These are phyloP conservation scores for Brevipalpus yothersi DNA, from an alignment of 1,140 invertebrate species.

Conservation along the genomic window DNA sequence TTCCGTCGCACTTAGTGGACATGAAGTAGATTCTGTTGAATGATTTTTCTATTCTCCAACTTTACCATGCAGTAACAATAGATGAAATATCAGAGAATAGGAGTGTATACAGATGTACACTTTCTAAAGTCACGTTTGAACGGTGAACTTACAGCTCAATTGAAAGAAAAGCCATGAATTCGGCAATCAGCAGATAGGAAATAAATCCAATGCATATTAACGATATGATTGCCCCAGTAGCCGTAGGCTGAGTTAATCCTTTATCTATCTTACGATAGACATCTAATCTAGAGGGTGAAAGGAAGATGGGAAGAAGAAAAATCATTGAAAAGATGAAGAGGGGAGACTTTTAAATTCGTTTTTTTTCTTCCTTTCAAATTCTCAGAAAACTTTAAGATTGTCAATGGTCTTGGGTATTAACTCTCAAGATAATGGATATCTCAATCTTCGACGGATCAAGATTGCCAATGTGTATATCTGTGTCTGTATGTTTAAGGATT, in stretches of 20 bases:
- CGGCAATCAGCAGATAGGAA: constrained; percentile 27
- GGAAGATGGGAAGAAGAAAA: neutral
- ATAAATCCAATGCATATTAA: constrained; percentile 30
- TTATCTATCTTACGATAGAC: constrained; percentile 37
- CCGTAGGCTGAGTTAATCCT: constrained; percentile 34
- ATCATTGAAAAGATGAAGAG: neutral
- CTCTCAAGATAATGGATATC: too few species aligned
- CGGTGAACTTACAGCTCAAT: constrained; percentile 27
- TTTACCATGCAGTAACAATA: neutral
- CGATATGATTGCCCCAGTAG: constrained; percentile 32
- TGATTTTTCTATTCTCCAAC: neutral
- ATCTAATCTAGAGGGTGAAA: constrained; percentile 25
- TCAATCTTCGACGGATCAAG: too few species aligned
- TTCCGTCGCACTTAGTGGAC: neutral
- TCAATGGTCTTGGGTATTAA: too few species aligned
- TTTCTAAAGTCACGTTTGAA: neutral
- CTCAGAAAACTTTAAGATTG: too few species aligned
- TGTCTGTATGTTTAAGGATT: too few species aligned
- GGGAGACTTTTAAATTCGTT: too few species aligned
- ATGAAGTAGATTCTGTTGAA: neutral
- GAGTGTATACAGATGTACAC: neutral
- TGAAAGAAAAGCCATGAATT: constrained; percentile 27
- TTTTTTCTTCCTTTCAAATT: too few species aligned
- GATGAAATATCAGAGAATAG: neutral
- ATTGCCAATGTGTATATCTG: too few species aligned